Base-by-base conservation (phyloP, 2,888 invertebrate species). In the Drosophila robusta region DNA sequence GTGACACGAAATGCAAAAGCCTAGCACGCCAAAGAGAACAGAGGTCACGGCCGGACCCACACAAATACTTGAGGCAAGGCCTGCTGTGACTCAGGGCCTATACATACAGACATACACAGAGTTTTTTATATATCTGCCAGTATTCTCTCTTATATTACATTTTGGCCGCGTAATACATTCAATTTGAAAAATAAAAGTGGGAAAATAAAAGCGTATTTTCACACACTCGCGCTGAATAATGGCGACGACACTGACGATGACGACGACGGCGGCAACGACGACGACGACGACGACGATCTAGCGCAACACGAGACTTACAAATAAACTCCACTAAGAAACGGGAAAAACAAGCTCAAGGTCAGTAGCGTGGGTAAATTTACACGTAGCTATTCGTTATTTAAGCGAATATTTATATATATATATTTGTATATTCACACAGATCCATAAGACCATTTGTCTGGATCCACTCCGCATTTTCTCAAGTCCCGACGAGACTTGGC, bases 321-420 rank as follows among this genome's bases (percentile, higher is more conserved):
- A 50, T 26, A 62, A 67, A 71, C 69, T 77, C 57, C 42, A 61
- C 63, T 65, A 50, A 80, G 52, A 87, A 85, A 87, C 72, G 73
- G 79, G 70, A 68, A 85, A 85, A 87, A 87, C 79, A 77, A 82
- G 73, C 87, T 76, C 86, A 86, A 86, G 86, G 86, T 86, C 89
- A 86, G 68, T 74, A 80, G 72, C 86, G 89, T 88, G 86, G 78
- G 83, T 80, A 89, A 81, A 67, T 60, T 68, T 26, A 29, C 61
- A 62, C 50, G 16, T 38, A 49, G 42, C 8, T 38, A 5, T 45
- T 66, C 57, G 56, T 58, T 51, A 55, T 63, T 51, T 78, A 38
- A 56, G 18, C 18, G 18, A 49, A 32, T 24, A 47, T 2, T 7
- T 3, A 29, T 12, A 52, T 9, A 18, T 1, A 54, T 11, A 34